phyloP scores from a whole-genome alignment of 2,113 vertebrate species.

The Sigmodon hispidus region DNA sequence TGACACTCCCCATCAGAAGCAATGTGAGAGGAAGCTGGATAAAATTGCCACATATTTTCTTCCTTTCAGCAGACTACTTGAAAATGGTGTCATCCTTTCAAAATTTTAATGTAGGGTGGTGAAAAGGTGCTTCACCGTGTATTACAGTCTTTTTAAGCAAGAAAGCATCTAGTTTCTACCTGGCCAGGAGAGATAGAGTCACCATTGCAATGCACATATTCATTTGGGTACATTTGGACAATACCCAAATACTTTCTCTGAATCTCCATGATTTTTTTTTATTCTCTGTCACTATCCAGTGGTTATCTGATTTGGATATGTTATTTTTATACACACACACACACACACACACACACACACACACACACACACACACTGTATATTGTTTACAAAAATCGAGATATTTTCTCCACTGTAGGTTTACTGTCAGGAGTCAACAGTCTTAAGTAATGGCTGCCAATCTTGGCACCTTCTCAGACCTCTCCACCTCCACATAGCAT shows the following conservation, averaged over 20 bases:
- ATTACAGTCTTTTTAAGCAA: not conserved
- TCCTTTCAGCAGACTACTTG: not conserved
- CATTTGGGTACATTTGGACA: not conserved
- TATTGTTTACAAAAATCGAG: not conserved
- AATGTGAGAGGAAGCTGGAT: not conserved
- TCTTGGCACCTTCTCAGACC: not conserved
- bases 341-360: not conserved
- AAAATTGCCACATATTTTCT: not conserved
- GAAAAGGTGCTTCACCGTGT: not conserved
- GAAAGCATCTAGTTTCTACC: not conserved
- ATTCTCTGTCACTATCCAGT: not conserved
- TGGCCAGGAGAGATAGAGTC: not conserved
- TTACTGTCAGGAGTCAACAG: not conserved
- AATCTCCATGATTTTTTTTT: not conserved
- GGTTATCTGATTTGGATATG: not conserved
- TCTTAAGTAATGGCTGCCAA: not conserved
- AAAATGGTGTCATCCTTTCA: not conserved
- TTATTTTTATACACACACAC: not conserved
- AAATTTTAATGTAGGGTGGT: not conserved
- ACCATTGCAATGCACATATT: not conserved
- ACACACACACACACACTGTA: not conserved
- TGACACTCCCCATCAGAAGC: not conserved
- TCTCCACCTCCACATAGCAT: not conserved
- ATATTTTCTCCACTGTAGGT: not conserved
- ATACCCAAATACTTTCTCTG: conserved; percentile 3